A percentile compares a stretch with the other conserved stretches of the same genome.
Evolutionary conservation across 2,888 invertebrate genomes (phyloP).

Genomic region (Tipula vernalis): DNA sequence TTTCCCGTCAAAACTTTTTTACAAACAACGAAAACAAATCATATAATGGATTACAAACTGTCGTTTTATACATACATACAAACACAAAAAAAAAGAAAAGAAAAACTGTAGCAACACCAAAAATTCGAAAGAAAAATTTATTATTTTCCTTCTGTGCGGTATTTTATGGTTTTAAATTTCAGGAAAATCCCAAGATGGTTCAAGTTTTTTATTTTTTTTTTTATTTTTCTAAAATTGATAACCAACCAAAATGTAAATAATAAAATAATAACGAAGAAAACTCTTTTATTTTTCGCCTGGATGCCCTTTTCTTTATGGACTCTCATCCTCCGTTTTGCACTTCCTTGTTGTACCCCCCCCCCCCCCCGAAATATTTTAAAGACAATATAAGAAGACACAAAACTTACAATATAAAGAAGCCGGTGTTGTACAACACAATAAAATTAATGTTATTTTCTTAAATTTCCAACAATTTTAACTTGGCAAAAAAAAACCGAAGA

Average conservation of each 20-base stretch:
- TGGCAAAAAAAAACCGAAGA: background rate
- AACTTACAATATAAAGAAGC: background rate
- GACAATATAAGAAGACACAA: background rate
- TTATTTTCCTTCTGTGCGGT: background rate
- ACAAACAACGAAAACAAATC: background rate
- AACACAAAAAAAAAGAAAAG: no score
- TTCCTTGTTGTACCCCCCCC: background rate
- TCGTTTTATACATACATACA: background rate
- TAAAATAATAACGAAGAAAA: background rate
- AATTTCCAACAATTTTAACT: background rate
- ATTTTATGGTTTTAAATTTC: background rate
- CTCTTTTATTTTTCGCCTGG: background rate
- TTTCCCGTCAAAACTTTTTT: background rate
- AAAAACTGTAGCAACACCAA: background rate
- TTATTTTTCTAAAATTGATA: background rate
- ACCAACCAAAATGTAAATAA: background rate
- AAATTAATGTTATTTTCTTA: background rate
- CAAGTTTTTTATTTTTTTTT: background rate
- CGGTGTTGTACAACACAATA: background rate
- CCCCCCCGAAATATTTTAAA: background rate
- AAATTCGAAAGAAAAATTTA: background rate
- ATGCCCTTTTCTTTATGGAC: background rate
- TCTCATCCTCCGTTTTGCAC: background rate
- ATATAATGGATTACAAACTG: background rate
- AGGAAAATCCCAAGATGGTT: background rate